Evolutionary conservation across 1,140 invertebrate species (phyloP).

Genomic region (Ptiloglossa arizonensis): DNA sequence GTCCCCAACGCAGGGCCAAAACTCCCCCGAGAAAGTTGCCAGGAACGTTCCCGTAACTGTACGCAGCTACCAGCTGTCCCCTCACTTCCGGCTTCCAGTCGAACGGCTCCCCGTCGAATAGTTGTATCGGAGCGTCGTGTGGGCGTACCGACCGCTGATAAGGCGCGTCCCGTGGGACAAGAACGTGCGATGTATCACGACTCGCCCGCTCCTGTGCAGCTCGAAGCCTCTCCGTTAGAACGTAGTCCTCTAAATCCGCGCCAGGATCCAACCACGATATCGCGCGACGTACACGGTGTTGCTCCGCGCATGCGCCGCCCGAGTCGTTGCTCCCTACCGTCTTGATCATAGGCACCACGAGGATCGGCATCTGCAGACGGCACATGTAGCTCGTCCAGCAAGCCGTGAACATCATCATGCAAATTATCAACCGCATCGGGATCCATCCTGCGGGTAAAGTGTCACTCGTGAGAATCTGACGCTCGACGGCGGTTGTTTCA

Average conservation of each 20-base stretch:
- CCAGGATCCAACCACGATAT: conserved; percentile 40
- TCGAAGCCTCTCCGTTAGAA: neutral
- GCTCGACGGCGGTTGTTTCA: no score
- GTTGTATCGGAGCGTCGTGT: neutral
- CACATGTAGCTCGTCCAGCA: conserved; percentile 88
- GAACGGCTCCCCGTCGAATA: conserved; percentile 72
- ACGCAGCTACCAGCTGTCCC: conserved; percentile 85
- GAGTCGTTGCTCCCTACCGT: neutral
- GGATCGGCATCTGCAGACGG: conserved; percentile 87
- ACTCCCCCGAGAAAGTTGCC: conserved; percentile 84
- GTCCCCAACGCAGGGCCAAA: conserved; percentile 85
- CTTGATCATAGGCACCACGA: conserved; percentile 86
- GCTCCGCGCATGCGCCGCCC: conserved; percentile 40
- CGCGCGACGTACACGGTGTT: conserved; percentile 15
- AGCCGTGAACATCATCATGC: conserved; percentile 86
- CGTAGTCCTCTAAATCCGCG: conserved; percentile 28
- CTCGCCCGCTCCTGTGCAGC: neutral
- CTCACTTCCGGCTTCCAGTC: conserved; percentile 83
- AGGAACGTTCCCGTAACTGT: conserved; percentile 81
- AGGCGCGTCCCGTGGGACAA: neutral
- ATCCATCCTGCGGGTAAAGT: conserved; percentile 65
- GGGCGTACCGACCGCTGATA: neutral
- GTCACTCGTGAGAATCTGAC: neutral
- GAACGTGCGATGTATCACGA: neutral
- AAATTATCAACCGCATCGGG: conserved; percentile 81